Base-by-base conservation (phyloP, 1,140 invertebrate species). In the Prorops nasuta region DNA sequence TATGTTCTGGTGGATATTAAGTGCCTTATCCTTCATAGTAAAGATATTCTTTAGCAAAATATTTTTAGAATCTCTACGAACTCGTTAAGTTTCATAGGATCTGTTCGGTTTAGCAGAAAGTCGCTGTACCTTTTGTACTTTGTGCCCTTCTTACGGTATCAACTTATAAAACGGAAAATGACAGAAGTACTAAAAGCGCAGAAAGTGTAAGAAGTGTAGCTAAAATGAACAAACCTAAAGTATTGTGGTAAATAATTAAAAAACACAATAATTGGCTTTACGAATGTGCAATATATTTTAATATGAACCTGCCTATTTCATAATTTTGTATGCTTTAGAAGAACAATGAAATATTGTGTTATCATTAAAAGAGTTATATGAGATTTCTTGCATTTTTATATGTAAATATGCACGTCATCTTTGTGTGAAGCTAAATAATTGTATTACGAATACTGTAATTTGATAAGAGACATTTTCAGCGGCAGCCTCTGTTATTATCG, bases 301-400 rank as follows among this genome's bases (percentile, higher is more conserved):
- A 15, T 32, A 52, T 60, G 46, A 54, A 44, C 31, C 59, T 46
- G 43, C 17, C 35, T 44, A 28, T 56, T 44, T 7, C n/a, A 46
- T 60, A 52, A 60, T 54, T 58, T 58, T 44, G 43, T 46, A 45
- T 55, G 57, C 53, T 60, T 60, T 60, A 60, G 41, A 9, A 31
- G 48, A 22, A 35, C 48, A 50, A 43, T 60, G n/a, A 49, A 32
- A 10, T 43, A 51, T 60, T 48, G 48, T 49, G 46, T 8, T 58
- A 38, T 58, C 50, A 42, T 48, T 22, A 28, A 18, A 31, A 21
- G 19, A 35, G 47, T 9, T 40, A 18, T n/a, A 42, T n/a, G n/a
- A 48, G 40, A 8, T 49, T 21, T 42, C 20, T 35, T 34, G 37
- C 19, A 48, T 46, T 42, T 7, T 43, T 21, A 24, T 21, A 48